Percentiles rank a stretch among this genome's conserved stretches.
Evolutionary conservation across 2,113 vertebrate species (phyloP).

Genomic region (Nicator chloris): DNA sequence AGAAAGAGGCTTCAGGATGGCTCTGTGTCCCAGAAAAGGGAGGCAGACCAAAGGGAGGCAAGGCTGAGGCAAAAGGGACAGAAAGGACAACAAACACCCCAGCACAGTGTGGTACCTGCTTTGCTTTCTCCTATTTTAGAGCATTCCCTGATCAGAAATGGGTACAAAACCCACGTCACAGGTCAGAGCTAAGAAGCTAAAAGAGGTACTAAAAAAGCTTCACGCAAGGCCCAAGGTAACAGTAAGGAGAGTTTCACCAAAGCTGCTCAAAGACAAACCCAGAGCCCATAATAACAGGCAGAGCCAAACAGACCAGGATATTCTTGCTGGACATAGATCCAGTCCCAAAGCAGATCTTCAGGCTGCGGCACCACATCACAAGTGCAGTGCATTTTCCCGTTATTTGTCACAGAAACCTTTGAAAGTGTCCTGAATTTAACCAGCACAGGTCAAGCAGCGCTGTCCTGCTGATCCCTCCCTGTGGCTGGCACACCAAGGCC

Average conservation of each 20-base stretch:
- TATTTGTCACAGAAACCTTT: not conserved
- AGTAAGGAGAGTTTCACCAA: not conserved
- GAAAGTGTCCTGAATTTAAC: not conserved
- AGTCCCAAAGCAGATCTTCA: not conserved
- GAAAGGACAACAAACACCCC: not conserved
- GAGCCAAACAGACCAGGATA: not conserved
- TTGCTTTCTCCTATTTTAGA: not conserved
- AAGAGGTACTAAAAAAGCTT: no score
- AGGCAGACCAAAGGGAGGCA: not conserved
- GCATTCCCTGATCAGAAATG: not conserved
- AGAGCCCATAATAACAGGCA: not conserved
- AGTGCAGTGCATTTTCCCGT: not conserved
- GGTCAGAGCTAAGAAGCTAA: not conserved
- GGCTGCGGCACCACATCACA: not conserved
- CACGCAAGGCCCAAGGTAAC: not conserved
- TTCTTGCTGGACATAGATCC: not conserved
- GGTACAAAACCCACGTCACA: not conserved
- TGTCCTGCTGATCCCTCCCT: not conserved
- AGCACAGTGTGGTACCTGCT: rapidly evolving
- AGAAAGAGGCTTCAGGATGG: not conserved
- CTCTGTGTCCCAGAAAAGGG: rapidly evolving
- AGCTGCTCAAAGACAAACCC: not conserved
- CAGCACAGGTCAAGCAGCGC: not conserved
- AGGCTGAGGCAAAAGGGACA: not conserved
- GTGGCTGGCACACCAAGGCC: not conserved